These are phyloP conservation scores for Brachionus angularis DNA, from an alignment of 1,140 invertebrate species.

Conservation along the genomic window DNA sequence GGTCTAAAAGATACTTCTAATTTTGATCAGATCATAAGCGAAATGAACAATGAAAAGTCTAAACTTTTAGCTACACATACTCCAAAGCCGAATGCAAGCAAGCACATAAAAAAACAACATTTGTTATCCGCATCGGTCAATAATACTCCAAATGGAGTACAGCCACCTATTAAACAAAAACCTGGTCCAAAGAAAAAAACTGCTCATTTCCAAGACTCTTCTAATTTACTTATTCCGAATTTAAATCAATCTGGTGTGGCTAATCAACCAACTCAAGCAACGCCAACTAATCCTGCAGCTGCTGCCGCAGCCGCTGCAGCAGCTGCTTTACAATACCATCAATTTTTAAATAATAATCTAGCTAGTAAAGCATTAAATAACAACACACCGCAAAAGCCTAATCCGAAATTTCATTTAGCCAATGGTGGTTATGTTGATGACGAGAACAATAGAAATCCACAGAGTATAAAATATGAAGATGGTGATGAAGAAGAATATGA, in stretches of 20 bases:
- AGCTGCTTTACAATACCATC: slow-evolving; percentile 35
- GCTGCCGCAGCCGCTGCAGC: slow-evolving; percentile 21
- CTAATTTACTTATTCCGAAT: background rate
- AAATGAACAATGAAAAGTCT: slow-evolving; percentile 18
- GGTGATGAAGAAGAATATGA: slow-evolving; percentile 9
- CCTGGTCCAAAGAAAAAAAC: background rate
- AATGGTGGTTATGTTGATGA: slow-evolving; percentile 22
- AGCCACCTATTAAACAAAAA: background rate
- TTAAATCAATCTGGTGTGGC: background rate
- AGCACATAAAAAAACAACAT: slow-evolving; percentile 16
- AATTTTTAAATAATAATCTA: slow-evolving; percentile 34
- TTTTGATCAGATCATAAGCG: slow-evolving; percentile 16
- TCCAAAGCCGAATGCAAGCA: background rate
- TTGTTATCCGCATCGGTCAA: slow-evolving; percentile 5
- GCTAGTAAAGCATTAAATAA: slow-evolving; percentile 14
- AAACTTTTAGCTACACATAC: background rate
- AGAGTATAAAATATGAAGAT: slow-evolving; percentile 5
- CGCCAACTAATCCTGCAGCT: background rate
- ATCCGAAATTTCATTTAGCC: slow-evolving; percentile 9
- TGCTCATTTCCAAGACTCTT: background rate
- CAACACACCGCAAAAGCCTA: background rate
- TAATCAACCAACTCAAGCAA: background rate
- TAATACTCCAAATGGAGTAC: background rate
- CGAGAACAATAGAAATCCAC: background rate
- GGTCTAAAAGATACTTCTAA: slow-evolving; percentile 4